Base-by-base conservation (phyloP, 2,797 vertebrate species). In the Takifugu rubripes region DNA sequence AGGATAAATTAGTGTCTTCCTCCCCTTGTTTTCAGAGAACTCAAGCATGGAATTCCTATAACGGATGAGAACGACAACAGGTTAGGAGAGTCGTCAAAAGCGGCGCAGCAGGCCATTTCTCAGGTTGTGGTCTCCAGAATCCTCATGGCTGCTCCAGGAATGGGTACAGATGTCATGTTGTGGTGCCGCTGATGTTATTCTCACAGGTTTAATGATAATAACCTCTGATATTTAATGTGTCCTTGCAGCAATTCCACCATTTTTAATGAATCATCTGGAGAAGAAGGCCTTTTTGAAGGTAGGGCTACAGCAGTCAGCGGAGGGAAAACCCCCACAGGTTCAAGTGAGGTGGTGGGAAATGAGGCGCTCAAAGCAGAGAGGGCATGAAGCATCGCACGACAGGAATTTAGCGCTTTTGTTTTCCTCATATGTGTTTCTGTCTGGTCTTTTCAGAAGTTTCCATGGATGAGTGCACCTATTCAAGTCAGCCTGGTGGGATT, bases 381-480 rank as follows among this genome's bases (percentile, higher is more conserved):
- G 70, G 66, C 72, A 66, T 44, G 72, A 79, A 68, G 77, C 66
- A 6, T 67, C 75, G 69, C 54, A 10, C 16, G 61, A 14, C 16
- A 29, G 72, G 71, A 78, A 74, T 82, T 74, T 64, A 60, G 61
- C 45, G 51, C 81, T 52, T 85, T 88, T 87, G 77, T 85, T 72
- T 53, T 72, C n/a, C 77, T 73, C 72, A 81, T 68, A 73, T 47
- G 24, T 54, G 49, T 68, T 61, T 59, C 70, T 80, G 73, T 68
- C 63, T 80, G 71, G 43, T 77, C 83, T 76, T 92, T 88, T 88
- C 90, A 97, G 97, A 93, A 87, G 77, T 97, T 95, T 84, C 97
- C 96, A 7, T 99, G 96, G 97, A 95, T 99, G 95, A 99, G 90
- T 24, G 97, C 97, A 56, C 97, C 97, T 48, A 95, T 99, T 92